Base-by-base conservation (phyloP, 2,113 vertebrate genomes). In the rabbit (Oryctolagus cuniculus) region DNA sequence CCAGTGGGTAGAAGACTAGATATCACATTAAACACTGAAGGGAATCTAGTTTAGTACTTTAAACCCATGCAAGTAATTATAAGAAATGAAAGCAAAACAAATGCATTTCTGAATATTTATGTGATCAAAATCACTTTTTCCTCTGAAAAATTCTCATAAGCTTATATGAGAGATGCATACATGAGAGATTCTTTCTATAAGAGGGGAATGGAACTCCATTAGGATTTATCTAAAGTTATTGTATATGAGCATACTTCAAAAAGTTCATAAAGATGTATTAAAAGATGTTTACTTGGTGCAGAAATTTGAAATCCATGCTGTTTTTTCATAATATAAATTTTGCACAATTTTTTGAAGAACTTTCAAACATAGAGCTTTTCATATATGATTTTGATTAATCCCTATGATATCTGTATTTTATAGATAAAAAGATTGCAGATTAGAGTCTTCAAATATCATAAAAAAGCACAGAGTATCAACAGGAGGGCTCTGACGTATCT, bases 21-120 rank as follows among this genome's bases (percentile, higher is more conserved):
- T 21, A 3, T 15, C 61, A 27, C 15, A 80, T 86, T 86, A 80
- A 86, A 49, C 69, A 74, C 36, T 69, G 38, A 81, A 69, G 34
- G 25, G 19, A 55, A 93, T 67, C 90, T 63, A 63, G 78, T 44
- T 55, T 55, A n/a, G 5, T 55, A 55, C 55, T 83, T 89, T n/a
- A 86, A 80, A 85, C 31, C 66, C 24, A 58, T n/a, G 67, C 29
- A 61, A 86, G 16, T 29, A 34, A 67, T 19, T 31, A 72, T 49
- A 67, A 93, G 58, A 13, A 79, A 1, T 34, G 77, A 95, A 92
- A 64, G 58, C 24, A 51, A 80, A 92, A 85, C 10, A 86, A n/a
- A 87, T 25, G 24, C 34, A 58, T 74, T 80, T 89, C 86, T 80
- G 44, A 73, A 31, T 29, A 24, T 27, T 4, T 19, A 67, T 31